Percentiles rank a stretch among this genome's conserved stretches.
These are phyloP conservation scores for Fopius arisanus DNA, from an alignment of 1,140 invertebrate genomes.

Conservation along the genomic window DNA sequence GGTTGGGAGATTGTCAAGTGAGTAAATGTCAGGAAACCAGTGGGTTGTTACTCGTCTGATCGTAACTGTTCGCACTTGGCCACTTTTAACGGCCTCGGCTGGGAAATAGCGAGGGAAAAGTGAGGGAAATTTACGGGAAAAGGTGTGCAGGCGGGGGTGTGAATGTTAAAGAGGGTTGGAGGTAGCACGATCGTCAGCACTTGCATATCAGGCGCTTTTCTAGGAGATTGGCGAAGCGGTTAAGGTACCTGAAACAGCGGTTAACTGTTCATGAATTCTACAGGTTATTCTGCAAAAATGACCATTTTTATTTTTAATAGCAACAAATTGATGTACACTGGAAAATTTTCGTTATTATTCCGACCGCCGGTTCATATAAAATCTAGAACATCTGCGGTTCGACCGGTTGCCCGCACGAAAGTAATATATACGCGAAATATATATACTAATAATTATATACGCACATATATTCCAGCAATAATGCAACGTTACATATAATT, in stretches of 20 bases:
- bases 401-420: too few species aligned
- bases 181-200: not conserved
- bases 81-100: constrained; percentile 14
- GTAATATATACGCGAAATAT: too few species aligned
- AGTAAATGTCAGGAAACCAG: constrained; percentile 9
- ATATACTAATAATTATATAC: too few species aligned
- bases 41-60: constrained; percentile 28
- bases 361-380: too few species aligned
- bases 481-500: too few species aligned
- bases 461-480: too few species aligned
- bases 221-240: not conserved
- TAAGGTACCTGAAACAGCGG: not conserved
- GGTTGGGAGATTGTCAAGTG: not conserved
- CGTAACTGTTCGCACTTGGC: constrained; percentile 33
- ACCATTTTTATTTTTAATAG: too few species aligned
- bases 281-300: too few species aligned
- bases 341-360: too few species aligned
- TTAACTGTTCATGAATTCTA: not conserved
- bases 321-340: too few species aligned
- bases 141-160: not conserved
- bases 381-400: too few species aligned
- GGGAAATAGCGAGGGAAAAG: not conserved
- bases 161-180: not conserved
- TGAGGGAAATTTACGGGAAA: not conserved
- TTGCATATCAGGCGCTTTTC: not conserved